Evolutionary conservation across 2,113 vertebrate species (phyloP).

Genomic region (Spizaetus ornatus): DNA sequence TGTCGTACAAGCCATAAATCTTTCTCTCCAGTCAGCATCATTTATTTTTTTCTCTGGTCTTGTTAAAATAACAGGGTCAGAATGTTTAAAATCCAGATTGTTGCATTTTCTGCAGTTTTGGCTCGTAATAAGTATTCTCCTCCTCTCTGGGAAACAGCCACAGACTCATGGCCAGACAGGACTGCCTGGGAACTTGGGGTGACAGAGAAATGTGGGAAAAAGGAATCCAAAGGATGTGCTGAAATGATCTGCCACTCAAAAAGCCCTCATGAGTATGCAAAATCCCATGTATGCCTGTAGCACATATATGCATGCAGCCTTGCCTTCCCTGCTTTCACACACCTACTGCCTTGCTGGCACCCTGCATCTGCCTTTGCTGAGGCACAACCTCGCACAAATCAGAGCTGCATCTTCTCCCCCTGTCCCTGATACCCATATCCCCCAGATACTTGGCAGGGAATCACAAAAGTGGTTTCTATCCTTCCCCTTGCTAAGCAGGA

Average conservation of each 20-base stretch:
- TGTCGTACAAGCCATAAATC: slow-evolving; percentile 50
- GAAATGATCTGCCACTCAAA: background rate
- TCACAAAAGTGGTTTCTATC: background rate
- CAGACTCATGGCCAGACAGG: background rate
- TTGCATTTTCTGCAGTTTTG: slow-evolving; percentile 26
- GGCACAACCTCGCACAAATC: background rate
- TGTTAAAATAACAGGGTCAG: slow-evolving; percentile 41
- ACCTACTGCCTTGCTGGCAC: background rate
- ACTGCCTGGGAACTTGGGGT: background rate
- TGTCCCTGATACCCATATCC: background rate
- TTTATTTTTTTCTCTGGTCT: slow-evolving; percentile 30
- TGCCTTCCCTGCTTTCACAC: background rate
- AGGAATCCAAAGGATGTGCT: background rate
- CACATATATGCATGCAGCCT: fast-evolving
- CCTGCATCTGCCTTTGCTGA: background rate
- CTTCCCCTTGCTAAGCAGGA: background rate
- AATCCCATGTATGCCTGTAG: background rate
- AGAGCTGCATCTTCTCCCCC: background rate
- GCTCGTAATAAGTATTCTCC: background rate
- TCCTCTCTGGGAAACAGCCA: background rate
- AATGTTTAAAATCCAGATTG: slow-evolving; percentile 41
- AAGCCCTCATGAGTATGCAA: fast-evolving
- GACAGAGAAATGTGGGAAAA: background rate
- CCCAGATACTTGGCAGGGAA: background rate
- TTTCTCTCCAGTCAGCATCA: slow-evolving; percentile 1